Percentiles rank a stretch among this genome's conserved stretches.
Evolutionary conservation across 2,888 invertebrate genomes (phyloP).

Genomic region (Plutella xylostella): DNA sequence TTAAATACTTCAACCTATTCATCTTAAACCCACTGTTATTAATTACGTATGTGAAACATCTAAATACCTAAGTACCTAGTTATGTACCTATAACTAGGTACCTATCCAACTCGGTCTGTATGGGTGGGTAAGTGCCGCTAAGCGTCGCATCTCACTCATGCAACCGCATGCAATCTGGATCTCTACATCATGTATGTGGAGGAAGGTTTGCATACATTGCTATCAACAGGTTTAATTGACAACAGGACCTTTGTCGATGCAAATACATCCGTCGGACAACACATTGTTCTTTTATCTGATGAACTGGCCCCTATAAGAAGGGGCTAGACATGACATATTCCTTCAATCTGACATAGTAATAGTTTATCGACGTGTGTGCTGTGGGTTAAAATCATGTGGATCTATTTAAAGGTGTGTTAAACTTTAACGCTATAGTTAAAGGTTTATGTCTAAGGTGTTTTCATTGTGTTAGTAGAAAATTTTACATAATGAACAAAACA

Average conservation of each 20-base stretch:
- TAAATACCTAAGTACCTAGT: too few relatives aligned
- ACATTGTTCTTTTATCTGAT: slow-evolving; percentile 52
- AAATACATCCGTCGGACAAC: slow-evolving; percentile 37
- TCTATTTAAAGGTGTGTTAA: slow-evolving; percentile 34
- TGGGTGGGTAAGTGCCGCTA: too few relatives aligned
- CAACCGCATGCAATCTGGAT: slow-evolving; percentile 13
- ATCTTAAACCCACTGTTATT: too few relatives aligned
- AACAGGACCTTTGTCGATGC: slow-evolving; percentile 49
- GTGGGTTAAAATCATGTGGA: slow-evolving; percentile 10
- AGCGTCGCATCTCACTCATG: too few relatives aligned
- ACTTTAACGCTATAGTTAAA: neutral
- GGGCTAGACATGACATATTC: slow-evolving; percentile 24
- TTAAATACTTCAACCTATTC: too few relatives aligned
- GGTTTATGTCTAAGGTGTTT: slow-evolving; percentile 11
- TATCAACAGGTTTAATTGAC: slow-evolving; percentile 49
- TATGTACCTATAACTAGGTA: too few relatives aligned
- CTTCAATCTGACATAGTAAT: slow-evolving; percentile 31
- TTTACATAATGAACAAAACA: neutral
- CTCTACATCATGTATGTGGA: slow-evolving; percentile 23
- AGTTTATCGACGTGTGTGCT: slow-evolving; percentile 25
- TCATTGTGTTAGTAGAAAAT: neutral
- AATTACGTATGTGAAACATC: too few relatives aligned
- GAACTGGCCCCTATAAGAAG: slow-evolving; percentile 45
- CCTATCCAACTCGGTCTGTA: too few relatives aligned
- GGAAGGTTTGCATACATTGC: slow-evolving; percentile 37